These are phyloP conservation scores for Mobula hypostoma DNA, from an alignment of 2,113 vertebrate species.

Conservation along the genomic window DNA sequence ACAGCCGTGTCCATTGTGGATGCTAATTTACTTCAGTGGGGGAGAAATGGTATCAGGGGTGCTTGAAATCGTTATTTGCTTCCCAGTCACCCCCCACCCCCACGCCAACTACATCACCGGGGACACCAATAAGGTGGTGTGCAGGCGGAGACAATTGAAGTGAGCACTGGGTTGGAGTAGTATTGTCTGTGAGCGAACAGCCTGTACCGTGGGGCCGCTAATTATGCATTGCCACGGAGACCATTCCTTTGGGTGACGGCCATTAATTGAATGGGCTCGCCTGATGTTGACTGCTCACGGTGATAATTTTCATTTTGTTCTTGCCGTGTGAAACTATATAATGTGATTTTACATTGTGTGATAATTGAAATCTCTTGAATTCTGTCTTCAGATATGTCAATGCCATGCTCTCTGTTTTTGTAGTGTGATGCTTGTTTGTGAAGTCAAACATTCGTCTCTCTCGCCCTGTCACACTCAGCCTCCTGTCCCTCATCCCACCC, in stretches of 20 bases:
- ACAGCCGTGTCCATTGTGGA: background rate
- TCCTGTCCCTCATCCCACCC: background rate
- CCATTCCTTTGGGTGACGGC: background rate
- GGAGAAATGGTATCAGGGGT: background rate
- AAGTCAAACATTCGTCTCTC: background rate
- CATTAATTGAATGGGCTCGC: background rate
- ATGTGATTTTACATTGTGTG: conserved; percentile 24
- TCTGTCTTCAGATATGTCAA: conserved; percentile 11
- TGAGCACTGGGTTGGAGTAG: background rate
- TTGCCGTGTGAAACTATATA: background rate
- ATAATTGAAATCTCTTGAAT: background rate
- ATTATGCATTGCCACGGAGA: background rate
- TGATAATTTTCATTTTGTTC: conserved; percentile 14
- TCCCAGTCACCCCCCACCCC: background rate
- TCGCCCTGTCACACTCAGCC: background rate
- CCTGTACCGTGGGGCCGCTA: no score
- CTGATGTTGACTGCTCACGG: background rate
- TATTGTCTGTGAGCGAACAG: background rate
- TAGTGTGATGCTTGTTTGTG: background rate
- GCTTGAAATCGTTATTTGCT: no score
- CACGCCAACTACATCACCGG: background rate
- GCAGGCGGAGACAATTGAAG: background rate
- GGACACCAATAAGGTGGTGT: background rate
- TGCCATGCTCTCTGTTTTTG: background rate
- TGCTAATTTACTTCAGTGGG: background rate